Percentiles rank a stretch among this genome's conserved stretches.
Evolutionary conservation across 2,888 invertebrate species (phyloP).

Genomic region (Agonopterix heracliana): DNA sequence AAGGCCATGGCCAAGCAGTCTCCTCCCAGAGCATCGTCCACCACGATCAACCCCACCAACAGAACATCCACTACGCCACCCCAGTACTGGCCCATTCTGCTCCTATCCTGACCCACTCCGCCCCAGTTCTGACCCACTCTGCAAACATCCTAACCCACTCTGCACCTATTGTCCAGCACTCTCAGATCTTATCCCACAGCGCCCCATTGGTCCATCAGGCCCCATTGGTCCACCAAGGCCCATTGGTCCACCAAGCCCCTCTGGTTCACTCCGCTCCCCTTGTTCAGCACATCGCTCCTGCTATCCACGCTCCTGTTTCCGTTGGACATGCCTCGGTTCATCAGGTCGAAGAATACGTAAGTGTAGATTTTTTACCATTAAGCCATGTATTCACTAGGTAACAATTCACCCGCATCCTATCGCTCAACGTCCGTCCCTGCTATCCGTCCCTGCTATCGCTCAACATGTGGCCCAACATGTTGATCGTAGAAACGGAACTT

Average conservation of each 20-base stretch:
- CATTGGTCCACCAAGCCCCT: constrained; percentile 9
- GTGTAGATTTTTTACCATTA: neutral
- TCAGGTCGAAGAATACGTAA: constrained; percentile 31
- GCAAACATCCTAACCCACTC: constrained; percentile 11
- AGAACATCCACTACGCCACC: constrained; percentile 28
- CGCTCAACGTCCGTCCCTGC: too few relatives aligned
- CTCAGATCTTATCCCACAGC: constrained; percentile 12
- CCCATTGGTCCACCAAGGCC: constrained; percentile 7
- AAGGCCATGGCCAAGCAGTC: constrained; percentile 48
- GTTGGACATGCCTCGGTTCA: constrained; percentile 34
- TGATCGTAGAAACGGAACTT: too few relatives aligned
- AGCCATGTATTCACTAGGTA: too few relatives aligned
- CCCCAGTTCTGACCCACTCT: constrained; percentile 17
- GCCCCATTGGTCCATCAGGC: constrained; percentile 10
- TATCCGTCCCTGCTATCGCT: too few relatives aligned
- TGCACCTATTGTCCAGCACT: constrained; percentile 9
- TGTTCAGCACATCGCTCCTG: constrained; percentile 12
- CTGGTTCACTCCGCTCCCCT: constrained; percentile 12
- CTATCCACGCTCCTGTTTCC: constrained; percentile 6
- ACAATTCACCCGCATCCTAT: too few relatives aligned
- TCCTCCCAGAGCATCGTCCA: constrained; percentile 64
- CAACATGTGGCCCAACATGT: too few relatives aligned
- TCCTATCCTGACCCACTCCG: constrained; percentile 18
- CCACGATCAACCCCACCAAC: constrained; percentile 52
- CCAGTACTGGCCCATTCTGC: constrained; percentile 16